A percentile compares a stretch with the other conserved stretches of the same genome.
Evolutionary conservation across 1,140 invertebrate species (phyloP).

Genomic region (Phortica variegata): DNA sequence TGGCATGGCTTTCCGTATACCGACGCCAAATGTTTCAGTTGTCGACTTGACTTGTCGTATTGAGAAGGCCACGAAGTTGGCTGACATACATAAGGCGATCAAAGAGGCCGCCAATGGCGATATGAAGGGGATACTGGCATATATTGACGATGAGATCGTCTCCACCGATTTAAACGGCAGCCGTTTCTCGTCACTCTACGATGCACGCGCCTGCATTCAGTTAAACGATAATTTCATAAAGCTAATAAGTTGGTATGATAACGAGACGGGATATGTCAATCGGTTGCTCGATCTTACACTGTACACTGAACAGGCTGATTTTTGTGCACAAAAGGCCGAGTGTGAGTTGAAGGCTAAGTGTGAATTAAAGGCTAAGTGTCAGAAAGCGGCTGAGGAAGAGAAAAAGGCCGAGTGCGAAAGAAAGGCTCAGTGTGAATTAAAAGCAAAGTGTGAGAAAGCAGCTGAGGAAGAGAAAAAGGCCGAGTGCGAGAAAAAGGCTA

Average conservation of each 20-base stretch:
- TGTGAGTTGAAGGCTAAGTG: too few relatives aligned
- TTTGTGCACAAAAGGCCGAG: too few relatives aligned
- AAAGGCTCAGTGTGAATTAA: too few relatives aligned
- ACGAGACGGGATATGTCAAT: slow-evolving; percentile 93
- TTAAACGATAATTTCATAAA: slow-evolving; percentile 90
- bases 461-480: too few relatives aligned
- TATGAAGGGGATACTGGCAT: slow-evolving; percentile 86
- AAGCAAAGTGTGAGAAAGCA: too few relatives aligned
- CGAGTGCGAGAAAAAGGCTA: too few relatives aligned
- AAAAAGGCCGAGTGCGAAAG: neutral
- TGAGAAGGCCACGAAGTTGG: slow-evolving; percentile 75
- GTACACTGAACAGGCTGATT: too few relatives aligned
- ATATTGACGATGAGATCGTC: slow-evolving; percentile 93
- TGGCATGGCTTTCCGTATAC: slow-evolving; percentile 99
- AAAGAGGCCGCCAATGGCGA: slow-evolving; percentile 79
- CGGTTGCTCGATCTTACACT: slow-evolving; percentile 91
- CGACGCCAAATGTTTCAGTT: slow-evolving; percentile 93
- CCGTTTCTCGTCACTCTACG: slow-evolving; percentile 85
- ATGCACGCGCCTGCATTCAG: slow-evolving; percentile 90
- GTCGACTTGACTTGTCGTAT: slow-evolving; percentile 91
- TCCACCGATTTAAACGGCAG: slow-evolving; percentile 91
- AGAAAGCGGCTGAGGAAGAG: slow-evolving; percentile 61
- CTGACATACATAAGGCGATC: slow-evolving; percentile 86
- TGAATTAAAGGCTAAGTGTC: slow-evolving; percentile 60
- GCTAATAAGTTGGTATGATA: slow-evolving; percentile 94